Percentiles rank a stretch among this genome's conserved stretches.
Evolutionary conservation across 2,888 invertebrate species (phyloP).

Genomic region (Poecilus cupreus): DNA sequence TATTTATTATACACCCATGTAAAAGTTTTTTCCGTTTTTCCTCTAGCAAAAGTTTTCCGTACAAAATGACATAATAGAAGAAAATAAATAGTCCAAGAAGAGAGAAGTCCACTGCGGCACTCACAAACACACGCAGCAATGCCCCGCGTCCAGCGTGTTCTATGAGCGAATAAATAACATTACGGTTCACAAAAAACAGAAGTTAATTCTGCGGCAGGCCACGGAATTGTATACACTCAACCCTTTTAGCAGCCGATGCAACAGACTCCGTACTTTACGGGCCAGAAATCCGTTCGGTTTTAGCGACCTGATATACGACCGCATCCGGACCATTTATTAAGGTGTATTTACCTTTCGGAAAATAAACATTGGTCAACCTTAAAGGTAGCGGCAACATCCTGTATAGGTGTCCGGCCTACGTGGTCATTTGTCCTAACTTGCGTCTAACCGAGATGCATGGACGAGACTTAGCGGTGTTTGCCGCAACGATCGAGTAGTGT

Average conservation of each 20-base stretch:
- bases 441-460: slow-evolving; percentile 42
- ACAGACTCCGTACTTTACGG: slow-evolving; percentile 48
- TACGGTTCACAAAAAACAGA: slow-evolving; percentile 43
- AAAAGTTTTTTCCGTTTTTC: slow-evolving; percentile 7
- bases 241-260: slow-evolving; percentile 52
- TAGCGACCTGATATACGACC: slow-evolving; percentile 56
- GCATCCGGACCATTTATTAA: slow-evolving; percentile 57
- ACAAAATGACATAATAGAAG: slow-evolving; percentile 43
- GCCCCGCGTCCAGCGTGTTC: neutral
- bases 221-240: slow-evolving; percentile 36
- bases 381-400: neutral
- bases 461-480: neutral
- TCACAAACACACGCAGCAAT: neutral
- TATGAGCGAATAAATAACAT: slow-evolving; percentile 53
- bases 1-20: slow-evolving; percentile 37
- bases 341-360: slow-evolving; percentile 58
- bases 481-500: neutral
- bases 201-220: slow-evolving; percentile 45
- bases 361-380: slow-evolving; percentile 56
- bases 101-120: neutral
- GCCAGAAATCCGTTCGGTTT: slow-evolving; percentile 54
- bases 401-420: slow-evolving; percentile 10
- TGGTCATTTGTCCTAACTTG: slow-evolving; percentile 34
- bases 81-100: slow-evolving; percentile 39
- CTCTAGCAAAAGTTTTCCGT: slow-evolving; percentile 20